A percentile compares a stretch with the other conserved stretches of the same genome.
phyloP scores from a whole-genome alignment of 2,113 vertebrate species.

The Prunella himalayana region DNA sequence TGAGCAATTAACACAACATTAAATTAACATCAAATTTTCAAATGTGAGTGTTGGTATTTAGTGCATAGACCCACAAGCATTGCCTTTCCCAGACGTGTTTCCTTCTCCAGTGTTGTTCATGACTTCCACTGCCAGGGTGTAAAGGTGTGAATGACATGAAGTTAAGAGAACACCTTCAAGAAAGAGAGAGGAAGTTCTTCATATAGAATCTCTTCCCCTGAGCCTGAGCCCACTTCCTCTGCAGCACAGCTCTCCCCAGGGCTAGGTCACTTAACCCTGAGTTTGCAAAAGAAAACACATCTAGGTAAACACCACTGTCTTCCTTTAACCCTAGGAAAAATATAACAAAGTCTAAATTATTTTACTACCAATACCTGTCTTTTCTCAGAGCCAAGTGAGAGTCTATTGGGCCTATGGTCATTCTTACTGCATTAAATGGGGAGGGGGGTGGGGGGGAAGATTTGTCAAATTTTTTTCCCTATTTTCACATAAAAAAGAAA shows the following conservation, averaged over 20 bases:
- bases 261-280: not conserved
- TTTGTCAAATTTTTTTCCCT: not conserved
- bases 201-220: not conserved
- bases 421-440: not conserved
- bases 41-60: not conserved
- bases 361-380: not conserved
- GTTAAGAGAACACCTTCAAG: not conserved
- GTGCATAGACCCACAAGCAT: not conserved
- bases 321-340: not conserved
- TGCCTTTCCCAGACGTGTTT: not conserved
- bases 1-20: not conserved
- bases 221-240: not conserved
- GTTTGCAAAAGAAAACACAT: not conserved
- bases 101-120: fast-evolving
- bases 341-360: not conserved
- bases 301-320: not conserved
- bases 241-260: not conserved
- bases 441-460: not conserved
- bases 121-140: not conserved
- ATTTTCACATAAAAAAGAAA: not conserved
- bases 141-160: not conserved
- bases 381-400: not conserved
- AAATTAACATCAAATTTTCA: not conserved
- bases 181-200: not conserved
- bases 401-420: not conserved